Evolutionary conservation across 1,140 invertebrate species (phyloP), one percentile per base, ranked within the genome.

Genomic region (Heliconius eleuchia): DNA sequence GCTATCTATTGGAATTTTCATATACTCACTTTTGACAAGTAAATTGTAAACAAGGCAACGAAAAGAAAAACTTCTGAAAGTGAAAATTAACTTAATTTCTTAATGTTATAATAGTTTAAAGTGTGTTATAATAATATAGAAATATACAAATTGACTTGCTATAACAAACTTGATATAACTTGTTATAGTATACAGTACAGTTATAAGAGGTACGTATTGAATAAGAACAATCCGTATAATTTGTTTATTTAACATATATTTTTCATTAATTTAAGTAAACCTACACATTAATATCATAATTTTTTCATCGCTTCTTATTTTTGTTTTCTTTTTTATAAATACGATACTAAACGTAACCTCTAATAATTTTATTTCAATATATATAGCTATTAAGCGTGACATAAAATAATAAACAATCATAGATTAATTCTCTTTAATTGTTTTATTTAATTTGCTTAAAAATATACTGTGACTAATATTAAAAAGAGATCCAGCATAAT

Each of bases 1-100:
- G 89, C 86, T 86, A 87, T 83, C 91, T 93, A 86, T 80, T 42
- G 81, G 76, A 82, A 80, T 90, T 90, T 92, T 89, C 86, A 80
- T 52, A 34, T 88, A 92, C 78, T 85, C 81, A 82, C 73, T 87
- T 89, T 93, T 83, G 57, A 78, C 71, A 84, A 84, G 84, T 88
- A 86, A 89, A 89, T 83, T 87, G 77, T 84, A 39, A 78, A 34
- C 37, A 39, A 78, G 8, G 55, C 27, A 6, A 30, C 27, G 13
- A 66, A 66, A 13, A 16, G 19, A 23, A 60, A 66, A 27, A 66
- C 8, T 57, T 23, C 27, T 66, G 16, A 30, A 46, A 37, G 27
- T 72, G 18, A 52, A 52, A 46, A 55, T 77, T 70, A 30, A 11
- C 60, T 8, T 66, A 18, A 66, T 30, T 66, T 66, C 3, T 66